These are phyloP conservation scores for Chymomyza amoena DNA, from an alignment of 2,888 invertebrate genomes.

Conservation along the genomic window DNA sequence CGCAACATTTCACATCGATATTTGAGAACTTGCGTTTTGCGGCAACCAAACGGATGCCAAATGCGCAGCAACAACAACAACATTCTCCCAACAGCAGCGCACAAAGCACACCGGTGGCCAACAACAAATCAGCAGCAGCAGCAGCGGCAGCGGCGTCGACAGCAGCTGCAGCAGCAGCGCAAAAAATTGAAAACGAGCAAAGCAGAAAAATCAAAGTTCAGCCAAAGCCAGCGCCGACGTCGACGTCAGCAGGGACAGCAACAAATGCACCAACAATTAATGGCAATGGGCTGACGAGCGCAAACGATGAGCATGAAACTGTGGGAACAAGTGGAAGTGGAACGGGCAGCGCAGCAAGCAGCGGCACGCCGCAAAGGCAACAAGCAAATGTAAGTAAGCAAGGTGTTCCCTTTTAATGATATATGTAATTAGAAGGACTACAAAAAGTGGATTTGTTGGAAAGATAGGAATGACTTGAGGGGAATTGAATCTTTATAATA, in stretches of 20 bases:
- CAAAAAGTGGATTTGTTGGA: too few species aligned
- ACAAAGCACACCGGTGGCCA: conserved; percentile 32
- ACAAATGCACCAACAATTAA: conserved; percentile 41
- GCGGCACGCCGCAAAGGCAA: conserved; percentile 61
- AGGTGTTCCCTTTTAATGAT: too few species aligned
- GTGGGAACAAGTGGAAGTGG: conserved; percentile 27
- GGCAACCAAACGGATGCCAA: conserved; percentile 66
- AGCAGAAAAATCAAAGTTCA: conserved; percentile 59
- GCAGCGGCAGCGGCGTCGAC: conserved; percentile 23
- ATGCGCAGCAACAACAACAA: conserved; percentile 45
- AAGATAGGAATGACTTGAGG: too few species aligned
- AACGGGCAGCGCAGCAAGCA: conserved; percentile 16
- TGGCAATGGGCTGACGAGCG: conserved; percentile 57
- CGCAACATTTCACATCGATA: conserved; percentile 77
- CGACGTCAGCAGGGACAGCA: background rate
- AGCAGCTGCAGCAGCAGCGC: conserved; percentile 23
- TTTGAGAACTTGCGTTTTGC: conserved; percentile 77
- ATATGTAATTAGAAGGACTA: too few species aligned
- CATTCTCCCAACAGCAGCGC: conserved; percentile 13
- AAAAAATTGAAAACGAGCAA: conserved; percentile 37
- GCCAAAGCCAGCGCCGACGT: conserved; percentile 22
- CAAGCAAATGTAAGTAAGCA: conserved; percentile 3
- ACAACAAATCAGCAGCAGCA: conserved; percentile 38
- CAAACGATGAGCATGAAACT: conserved; percentile 40
- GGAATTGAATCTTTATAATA: too few species aligned